These are phyloP conservation scores for Chloroceryle inda DNA, from an alignment of 2,797 vertebrate species.

Conservation along the genomic window DNA sequence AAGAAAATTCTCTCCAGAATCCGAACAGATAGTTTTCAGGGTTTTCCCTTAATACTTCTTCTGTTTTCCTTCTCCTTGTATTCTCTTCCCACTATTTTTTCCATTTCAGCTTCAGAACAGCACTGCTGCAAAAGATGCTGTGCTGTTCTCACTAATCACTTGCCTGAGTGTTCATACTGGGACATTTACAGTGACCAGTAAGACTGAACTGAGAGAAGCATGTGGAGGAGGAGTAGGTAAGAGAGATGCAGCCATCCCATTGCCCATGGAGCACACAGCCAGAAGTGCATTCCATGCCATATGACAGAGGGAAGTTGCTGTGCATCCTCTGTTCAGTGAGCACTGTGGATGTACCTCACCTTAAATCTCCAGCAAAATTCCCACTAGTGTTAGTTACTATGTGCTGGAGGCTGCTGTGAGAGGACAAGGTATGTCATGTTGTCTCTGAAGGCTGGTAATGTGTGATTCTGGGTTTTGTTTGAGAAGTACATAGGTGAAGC, in stretches of 20 bases:
- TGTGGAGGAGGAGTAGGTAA: neutral
- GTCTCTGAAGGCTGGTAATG: neutral
- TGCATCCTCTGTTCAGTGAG: fast-evolving
- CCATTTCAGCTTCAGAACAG: neutral
- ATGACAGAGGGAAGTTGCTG: fast-evolving
- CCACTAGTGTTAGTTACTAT: neutral
- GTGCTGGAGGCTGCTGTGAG: neutral
- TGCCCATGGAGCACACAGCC: too few relatives aligned
- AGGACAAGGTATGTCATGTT: neutral
- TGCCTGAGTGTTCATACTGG: neutral
- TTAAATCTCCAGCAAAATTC: neutral
- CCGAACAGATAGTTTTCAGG: neutral
- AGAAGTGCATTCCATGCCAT: fast-evolving
- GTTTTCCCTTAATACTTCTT: neutral
- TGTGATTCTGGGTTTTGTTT: neutral
- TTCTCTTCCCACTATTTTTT: neutral
- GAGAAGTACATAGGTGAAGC: neutral
- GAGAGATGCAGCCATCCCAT: neutral
- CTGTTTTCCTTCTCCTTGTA: too few relatives aligned
- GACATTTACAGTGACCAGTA: neutral
- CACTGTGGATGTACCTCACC: neutral
- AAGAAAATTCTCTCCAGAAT: neutral
- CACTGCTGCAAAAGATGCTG: neutral
- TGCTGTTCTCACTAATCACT: neutral
- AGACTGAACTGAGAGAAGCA: neutral